Evolutionary conservation across 2,888 invertebrate species (phyloP), one percentile per base, ranked within the genome.

Genomic region (Macroteleia sp.): DNA sequence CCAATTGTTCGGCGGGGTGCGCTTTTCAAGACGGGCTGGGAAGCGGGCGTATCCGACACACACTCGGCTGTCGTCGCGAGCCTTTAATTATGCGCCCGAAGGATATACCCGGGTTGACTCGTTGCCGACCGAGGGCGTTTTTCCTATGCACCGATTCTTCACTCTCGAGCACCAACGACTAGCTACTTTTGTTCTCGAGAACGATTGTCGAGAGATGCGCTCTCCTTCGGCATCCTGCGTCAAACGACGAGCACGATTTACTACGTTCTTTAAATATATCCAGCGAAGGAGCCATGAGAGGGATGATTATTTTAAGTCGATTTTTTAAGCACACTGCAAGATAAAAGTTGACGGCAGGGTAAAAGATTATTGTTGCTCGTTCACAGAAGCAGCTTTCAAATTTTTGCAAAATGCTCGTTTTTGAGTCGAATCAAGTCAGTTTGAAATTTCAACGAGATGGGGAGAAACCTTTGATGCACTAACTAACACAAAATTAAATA

Each of bases 121-220:
- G 56, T 39, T 52, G 50, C 56, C 56, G 48, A 46, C 34, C 36
- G 46, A 30, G 56, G 34, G 34, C 41, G 28, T n/a, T 28, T 36
- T 56, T 64, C 64, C 64, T 50, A 52, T 50, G 19, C 39, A 19
- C 59, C 22, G 42, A 61, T 52, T 59, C 70, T 56, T 36, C 56
- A 36, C 41, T 48, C 19, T 41, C 39, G 34, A 54, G 70, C 61
- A 61, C 39, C 28, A 36, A 30, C 61, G 22, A 62, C 67, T 46
- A 62, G 75, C 75, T 69, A 75, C 75, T 75, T 75, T 75, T 75
- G 75, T 75, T 59, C 75, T 69, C 57, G 54, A 28, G 16, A n/a
- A 59, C 39, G 19, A 66, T 62, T 54, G 74, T 62, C 39, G 39
- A 56, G 67, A 44, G 71, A 64, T 57, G 56, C 54, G 39, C 52